These are phyloP conservation scores for human (Homo sapiens) DNA, from an alignment of 2,113 vertebrate species.

Conservation along the genomic window GRCh38 chr18:52724501-52725000, in stretches of 20 bases:
- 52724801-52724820: neutral
- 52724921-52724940: neutral
- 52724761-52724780: neutral
- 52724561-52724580: neutral
- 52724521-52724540: neutral
- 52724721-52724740: neutral
- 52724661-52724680: neutral
- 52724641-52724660: neutral
- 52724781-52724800: neutral
- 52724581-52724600: neutral
- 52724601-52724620: neutral
- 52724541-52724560: neutral
- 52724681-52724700: neutral
- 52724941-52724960: neutral
- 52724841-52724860: neutral
- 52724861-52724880: neutral
- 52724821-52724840: neutral
- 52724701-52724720: neutral
- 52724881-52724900: neutral
- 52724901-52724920: neutral
- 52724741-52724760: neutral
- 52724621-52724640: neutral
- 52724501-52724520: neutral
- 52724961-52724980: neutral
- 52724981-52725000: neutral